Evolutionary conservation across 2,888 invertebrate genomes (phyloP).

Genomic region (Dryobotodes eremita): DNA sequence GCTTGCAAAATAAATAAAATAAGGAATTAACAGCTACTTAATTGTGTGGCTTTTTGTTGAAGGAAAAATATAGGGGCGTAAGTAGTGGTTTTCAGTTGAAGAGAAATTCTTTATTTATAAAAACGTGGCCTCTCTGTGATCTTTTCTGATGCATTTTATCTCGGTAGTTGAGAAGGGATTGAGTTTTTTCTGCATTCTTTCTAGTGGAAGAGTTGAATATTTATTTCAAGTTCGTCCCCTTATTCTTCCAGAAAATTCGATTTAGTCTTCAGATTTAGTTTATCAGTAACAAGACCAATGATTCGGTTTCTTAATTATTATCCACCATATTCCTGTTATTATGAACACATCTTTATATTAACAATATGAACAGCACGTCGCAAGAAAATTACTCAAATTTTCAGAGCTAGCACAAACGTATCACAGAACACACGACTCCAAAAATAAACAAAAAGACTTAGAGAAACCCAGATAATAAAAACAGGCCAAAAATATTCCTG

Average conservation of each 20-base stretch:
- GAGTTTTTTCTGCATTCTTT: conserved; percentile 7
- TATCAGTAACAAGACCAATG: not conserved
- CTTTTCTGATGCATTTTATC: conserved; percentile 30
- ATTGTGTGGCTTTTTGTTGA: conserved; percentile 52
- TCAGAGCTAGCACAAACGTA: not conserved
- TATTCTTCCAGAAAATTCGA: not conserved
- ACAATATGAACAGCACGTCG: not conserved
- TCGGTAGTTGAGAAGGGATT: not conserved
- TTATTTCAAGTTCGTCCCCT: not conserved
- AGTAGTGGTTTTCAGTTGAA: not conserved
- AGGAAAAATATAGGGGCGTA: conserved; percentile 15
- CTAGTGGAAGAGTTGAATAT: not conserved
- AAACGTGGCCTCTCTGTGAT: conserved; percentile 1
- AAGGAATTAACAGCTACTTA: conserved; percentile 58
- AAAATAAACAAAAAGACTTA: not conserved
- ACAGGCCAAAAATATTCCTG: conserved; percentile 68
- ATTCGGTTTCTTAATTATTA: not conserved
- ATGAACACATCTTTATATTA: not conserved
- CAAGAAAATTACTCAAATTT: not conserved
- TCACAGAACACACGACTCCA: not conserved
- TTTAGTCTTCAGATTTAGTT: not conserved
- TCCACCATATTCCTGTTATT: too few species aligned
- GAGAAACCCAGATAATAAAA: conserved; percentile 43
- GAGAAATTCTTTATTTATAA: conserved; percentile 4
- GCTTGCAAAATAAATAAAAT: conserved; percentile 58